Evolutionary conservation across 2,888 invertebrate genomes (phyloP).

Genomic region (Limnephilus marmoratus): DNA sequence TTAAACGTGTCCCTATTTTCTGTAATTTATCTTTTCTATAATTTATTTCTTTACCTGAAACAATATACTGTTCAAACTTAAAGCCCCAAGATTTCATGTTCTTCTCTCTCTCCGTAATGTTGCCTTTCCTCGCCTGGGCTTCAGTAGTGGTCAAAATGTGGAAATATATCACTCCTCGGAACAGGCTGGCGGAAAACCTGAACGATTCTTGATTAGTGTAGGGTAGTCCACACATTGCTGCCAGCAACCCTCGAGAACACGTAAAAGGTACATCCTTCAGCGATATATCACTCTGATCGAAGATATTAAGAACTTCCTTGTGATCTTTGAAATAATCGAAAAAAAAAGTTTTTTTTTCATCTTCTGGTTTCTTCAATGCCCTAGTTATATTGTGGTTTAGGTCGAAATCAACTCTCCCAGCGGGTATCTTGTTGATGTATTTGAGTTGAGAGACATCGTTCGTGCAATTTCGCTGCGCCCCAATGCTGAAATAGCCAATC

Average conservation of each 20-base stretch:
- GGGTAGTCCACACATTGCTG: slow-evolving; percentile 81
- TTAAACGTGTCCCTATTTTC: too few species aligned
- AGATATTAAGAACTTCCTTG: slow-evolving; percentile 68
- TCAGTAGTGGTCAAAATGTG: slow-evolving; percentile 82
- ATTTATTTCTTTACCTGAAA: slow-evolving; percentile 75
- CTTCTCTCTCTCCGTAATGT: slow-evolving; percentile 76
- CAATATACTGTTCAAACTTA: slow-evolving; percentile 87
- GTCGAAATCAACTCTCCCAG: slow-evolving; percentile 72
- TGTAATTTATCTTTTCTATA: too few species aligned
- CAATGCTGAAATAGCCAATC: slow-evolving; percentile 78
- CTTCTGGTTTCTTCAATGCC: slow-evolving; percentile 69
- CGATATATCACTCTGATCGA: slow-evolving; percentile 41
- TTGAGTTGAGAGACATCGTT: slow-evolving; percentile 72
- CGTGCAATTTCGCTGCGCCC: slow-evolving; percentile 69
- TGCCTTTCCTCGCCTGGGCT: slow-evolving; percentile 71
- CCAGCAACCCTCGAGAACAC: slow-evolving; percentile 84
- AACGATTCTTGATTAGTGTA: slow-evolving; percentile 83
- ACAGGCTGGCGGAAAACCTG: slow-evolving; percentile 81
- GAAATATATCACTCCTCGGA: slow-evolving; percentile 82
- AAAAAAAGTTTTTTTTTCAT: slow-evolving; percentile 76
- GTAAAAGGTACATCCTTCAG: slow-evolving; percentile 76
- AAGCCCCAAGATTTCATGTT: slow-evolving; percentile 82
- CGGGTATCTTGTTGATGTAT: slow-evolving; percentile 72
- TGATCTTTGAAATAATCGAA: slow-evolving; percentile 77
- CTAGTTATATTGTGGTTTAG: slow-evolving; percentile 73